Evolutionary conservation across 92 coral and sea anemone genomes (phyloP), one percentile per base, ranked within the genome.

Genomic region (Isaurus tuberculatus): DNA sequence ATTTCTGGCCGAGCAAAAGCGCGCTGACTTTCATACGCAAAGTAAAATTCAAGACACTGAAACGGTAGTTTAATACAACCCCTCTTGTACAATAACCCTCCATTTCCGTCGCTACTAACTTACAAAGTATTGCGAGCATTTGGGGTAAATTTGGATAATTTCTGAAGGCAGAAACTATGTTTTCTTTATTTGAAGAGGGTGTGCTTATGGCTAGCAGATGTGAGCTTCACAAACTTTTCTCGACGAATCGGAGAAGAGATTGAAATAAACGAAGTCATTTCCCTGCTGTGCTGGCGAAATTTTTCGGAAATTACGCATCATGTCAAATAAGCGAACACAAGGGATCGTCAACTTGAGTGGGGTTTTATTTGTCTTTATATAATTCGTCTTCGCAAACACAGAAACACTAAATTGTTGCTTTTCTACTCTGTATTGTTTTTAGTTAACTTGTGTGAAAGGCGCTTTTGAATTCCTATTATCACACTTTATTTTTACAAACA

Each of bases 161-260:
- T 72, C 58, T 77, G 36, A 13, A 67, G 82, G 27, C 13, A 64
- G 32, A 22, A 55, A 34, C 32, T 34, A 42, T 34, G 82, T 77
- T 58, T 57, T 77, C 70, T 57, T 77, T 77, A 58, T 77, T 58
- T 58, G 25, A 19, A 77, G 70, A 77, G 82, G 69, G 82, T 77
- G 82, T 58, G 51, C 82, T 77, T 77, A 77, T 77, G 82, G 53
- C 70, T 5, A 77, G 69, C 82, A 77, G 82, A 77, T 77, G 82
- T 77, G 82, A 37, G 36, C 25, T 26, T 58, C 36, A 23, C 69
- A 55, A 15, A 74, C 65, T 15, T 77, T 58, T 57, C 33, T 58
- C 51, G 36, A 70, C 70, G 82, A 63, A 58, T 77, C 7, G 82
- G 70, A 60, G 81, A 42, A 20, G 44, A 63, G 70, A 13, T 57